Percentiles rank a stretch among this genome's conserved stretches.
Conservation (phyloP, 2,113 vertebrate species). For the Hucho hucho region DNA sequence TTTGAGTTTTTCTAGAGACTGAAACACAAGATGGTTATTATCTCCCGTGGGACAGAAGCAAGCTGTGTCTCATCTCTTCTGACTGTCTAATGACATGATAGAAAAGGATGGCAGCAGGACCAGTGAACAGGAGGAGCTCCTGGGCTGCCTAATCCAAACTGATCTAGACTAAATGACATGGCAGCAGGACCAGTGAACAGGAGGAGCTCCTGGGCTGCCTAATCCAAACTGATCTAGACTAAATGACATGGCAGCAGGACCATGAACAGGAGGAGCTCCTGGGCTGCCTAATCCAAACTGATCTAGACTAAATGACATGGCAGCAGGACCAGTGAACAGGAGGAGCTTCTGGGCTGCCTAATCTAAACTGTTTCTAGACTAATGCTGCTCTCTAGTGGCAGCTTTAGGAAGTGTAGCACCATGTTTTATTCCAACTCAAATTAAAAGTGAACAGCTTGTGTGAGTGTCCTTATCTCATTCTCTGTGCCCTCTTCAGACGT, state of each 20-base stretch:
- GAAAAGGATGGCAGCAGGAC: not conserved
- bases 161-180: no score
- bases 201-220: not conserved
- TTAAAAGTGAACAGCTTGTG: not conserved
- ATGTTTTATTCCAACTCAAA: no score
- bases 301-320: not conserved
- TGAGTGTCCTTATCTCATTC: not conserved
- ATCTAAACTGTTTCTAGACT: not conserved
- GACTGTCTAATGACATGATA: not conserved
- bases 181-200: no score
- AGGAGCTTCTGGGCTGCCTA: not conserved
- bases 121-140: not conserved
- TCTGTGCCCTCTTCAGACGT: slow-evolving; percentile 50
- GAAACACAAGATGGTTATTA: no score
- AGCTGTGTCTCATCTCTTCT: no score
- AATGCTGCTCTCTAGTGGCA: not conserved
- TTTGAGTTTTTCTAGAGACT: no score
- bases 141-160: no score
- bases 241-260: no score
- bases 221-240: not conserved
- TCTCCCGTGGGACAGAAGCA: no score
- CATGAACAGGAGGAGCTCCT: no score
- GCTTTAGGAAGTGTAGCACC: not conserved
- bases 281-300: no score
- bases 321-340: not conserved